A percentile compares a stretch with the other conserved stretches of the same genome.
These are phyloP conservation scores for Steinernema hermaphroditum DNA, from an alignment of 2,888 invertebrate genomes.

Conservation along the genomic window DNA sequence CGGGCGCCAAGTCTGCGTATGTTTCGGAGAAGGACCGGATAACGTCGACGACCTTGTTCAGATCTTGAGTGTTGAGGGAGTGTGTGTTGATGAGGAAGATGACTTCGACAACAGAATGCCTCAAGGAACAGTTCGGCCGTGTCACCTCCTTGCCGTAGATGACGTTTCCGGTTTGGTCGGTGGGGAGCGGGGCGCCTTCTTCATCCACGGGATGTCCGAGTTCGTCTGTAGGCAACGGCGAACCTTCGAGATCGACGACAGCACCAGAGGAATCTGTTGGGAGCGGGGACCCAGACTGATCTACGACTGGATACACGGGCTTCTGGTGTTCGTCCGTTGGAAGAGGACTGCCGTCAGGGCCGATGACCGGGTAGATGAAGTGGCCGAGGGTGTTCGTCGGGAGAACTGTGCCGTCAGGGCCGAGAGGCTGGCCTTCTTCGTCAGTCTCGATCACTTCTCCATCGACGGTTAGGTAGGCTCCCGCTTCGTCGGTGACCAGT, in stretches of 20 bases:
- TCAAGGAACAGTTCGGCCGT: constrained; percentile 13
- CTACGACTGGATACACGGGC: not conserved
- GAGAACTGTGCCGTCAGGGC: constrained; percentile 40
- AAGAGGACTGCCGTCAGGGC: constrained; percentile 19
- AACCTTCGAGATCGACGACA: constrained; percentile 40
- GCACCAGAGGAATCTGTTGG: constrained; percentile 42
- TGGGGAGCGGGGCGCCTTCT: constrained; percentile 35
- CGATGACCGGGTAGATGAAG: constrained; percentile 31
- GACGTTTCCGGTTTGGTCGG: constrained; percentile 36
- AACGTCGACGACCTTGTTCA: not conserved
- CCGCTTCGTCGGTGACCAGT: constrained; percentile 38
- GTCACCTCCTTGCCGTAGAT: constrained; percentile 32
- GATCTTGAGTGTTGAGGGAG: not conserved
- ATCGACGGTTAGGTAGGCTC: constrained; percentile 38
- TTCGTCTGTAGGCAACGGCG: constrained; percentile 47
- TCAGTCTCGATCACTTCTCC: constrained; percentile 39
- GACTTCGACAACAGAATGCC: not conserved
- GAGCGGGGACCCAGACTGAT: not conserved
- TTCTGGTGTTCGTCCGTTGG: constrained; percentile 31
- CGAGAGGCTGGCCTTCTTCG: constrained; percentile 42
- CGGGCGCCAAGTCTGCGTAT: constrained; percentile 50
- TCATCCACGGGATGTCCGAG: constrained; percentile 39
- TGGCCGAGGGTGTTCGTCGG: constrained; percentile 26
- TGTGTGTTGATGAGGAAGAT: constrained; percentile 16
- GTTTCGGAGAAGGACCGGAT: constrained; percentile 39